Conservation (phyloP, 1,140 invertebrate genomes). For the Lepidurus apus region DNA sequence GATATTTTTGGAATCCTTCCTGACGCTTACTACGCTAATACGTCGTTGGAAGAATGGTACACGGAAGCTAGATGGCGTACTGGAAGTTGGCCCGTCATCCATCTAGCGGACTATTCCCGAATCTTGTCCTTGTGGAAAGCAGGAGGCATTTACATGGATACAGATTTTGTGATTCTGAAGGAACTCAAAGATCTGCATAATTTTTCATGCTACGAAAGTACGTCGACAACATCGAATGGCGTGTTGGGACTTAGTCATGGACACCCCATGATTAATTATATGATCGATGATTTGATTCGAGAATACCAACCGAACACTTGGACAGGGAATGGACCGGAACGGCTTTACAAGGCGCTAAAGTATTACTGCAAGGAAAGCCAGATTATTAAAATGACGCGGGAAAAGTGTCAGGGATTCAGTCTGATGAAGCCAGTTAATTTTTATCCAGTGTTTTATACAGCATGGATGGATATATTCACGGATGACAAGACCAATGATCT, state of each 20-base stretch:
- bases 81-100: conserved; percentile 52
- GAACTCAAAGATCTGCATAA: conserved; percentile 30
- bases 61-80: conserved; percentile 50
- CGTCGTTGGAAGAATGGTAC: conserved; percentile 58
- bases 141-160: conserved; percentile 69
- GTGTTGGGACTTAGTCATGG: conserved; percentile 22
- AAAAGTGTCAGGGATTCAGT: neutral
- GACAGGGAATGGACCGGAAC: conserved; percentile 17
- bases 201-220: conserved; percentile 24
- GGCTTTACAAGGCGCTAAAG: neutral
- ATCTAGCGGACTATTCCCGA: conserved; percentile 62
- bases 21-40: conserved; percentile 52
- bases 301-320: conserved; percentile 18
- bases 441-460: conserved; percentile 23
- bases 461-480: conserved; percentile 7
- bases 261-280: neutral
- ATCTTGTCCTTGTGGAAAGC: conserved; percentile 68
- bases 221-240: neutral
- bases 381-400: neutral
- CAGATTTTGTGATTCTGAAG: conserved; percentile 64
- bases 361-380: neutral
- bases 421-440: conserved; percentile 20
- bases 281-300: neutral
- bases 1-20: conserved; percentile 52
- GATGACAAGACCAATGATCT: neutral